phyloP scores from a whole-genome alignment of 2,888 invertebrate species.

The Papilio gigon region DNA sequence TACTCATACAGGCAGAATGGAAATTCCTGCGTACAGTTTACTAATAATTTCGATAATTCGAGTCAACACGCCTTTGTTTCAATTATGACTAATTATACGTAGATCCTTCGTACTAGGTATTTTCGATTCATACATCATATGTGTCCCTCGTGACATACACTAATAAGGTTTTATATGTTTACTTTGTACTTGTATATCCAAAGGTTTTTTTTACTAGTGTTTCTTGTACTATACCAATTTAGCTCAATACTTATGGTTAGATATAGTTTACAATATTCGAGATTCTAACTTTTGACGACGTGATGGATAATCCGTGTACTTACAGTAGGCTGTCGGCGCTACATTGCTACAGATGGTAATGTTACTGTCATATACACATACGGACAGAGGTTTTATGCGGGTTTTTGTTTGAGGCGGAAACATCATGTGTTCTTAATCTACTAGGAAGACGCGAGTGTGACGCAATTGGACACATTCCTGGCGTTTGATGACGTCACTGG shows the following conservation, averaged over 20 bases:
- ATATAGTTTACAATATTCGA: no score
- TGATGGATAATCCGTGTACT: no score
- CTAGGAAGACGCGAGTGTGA: constrained; percentile 22
- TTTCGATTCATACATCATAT: background rate
- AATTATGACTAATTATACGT: constrained; percentile 2
- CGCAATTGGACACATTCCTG: constrained; percentile 27
- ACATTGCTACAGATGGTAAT: background rate
- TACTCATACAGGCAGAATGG: background rate
- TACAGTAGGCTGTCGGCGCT: no score
- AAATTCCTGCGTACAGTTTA: background rate
- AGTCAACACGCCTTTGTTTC: background rate
- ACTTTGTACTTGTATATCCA: no score
- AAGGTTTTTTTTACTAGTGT: no score
- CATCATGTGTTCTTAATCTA: constrained; percentile 24
- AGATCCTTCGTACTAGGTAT: background rate
- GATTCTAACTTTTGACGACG: no score
- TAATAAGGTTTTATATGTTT: background rate
- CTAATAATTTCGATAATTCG: background rate
- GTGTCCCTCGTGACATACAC: background rate
- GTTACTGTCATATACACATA: background rate
- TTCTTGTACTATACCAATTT: no score
- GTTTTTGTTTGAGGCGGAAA: constrained; percentile 15
- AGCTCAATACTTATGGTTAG: no score
- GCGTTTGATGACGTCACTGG: background rate
- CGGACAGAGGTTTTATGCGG: constrained; percentile 2